These are phyloP conservation scores for Tolypeutes matacus DNA, from an alignment of 2,797 vertebrate species.

Conservation along the genomic window DNA sequence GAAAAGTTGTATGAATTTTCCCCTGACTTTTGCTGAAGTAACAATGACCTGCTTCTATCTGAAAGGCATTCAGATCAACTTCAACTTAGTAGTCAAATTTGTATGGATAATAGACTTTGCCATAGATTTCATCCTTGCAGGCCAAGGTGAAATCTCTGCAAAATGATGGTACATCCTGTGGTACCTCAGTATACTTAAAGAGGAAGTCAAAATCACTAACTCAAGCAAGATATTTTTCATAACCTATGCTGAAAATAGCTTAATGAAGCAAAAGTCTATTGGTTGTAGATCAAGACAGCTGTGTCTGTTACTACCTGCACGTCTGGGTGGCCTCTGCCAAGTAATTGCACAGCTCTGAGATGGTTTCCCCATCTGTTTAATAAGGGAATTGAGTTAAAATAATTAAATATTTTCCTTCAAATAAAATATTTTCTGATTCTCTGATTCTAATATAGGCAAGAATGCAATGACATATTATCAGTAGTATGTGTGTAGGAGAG, in stretches of 20 bases:
- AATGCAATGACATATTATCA: neutral
- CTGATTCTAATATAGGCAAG: neutral
- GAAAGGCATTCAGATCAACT: neutral
- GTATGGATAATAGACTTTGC: neutral
- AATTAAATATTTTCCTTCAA: conserved; percentile 6
- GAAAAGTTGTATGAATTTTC: neutral
- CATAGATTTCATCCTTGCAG: neutral
- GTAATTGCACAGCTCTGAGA: neutral
- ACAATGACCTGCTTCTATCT: neutral
- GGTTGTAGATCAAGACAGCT: neutral
- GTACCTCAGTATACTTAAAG: neutral
- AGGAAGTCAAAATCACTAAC: neutral
- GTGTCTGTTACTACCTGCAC: neutral
- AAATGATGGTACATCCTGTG: neutral
- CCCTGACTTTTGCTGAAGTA: neutral
- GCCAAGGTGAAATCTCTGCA: neutral
- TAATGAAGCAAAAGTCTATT: neutral
- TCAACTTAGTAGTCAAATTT: neutral
- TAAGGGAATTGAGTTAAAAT: neutral
- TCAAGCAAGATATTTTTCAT: neutral
- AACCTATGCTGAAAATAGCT: neutral
- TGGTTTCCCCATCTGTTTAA: neutral
- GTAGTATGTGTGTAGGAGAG: neutral
- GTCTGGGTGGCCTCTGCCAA: neutral
- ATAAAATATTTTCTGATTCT: neutral